Evolutionary conservation across 2,113 vertebrate species (phyloP).

Genomic region (Silurus glanis): DNA sequence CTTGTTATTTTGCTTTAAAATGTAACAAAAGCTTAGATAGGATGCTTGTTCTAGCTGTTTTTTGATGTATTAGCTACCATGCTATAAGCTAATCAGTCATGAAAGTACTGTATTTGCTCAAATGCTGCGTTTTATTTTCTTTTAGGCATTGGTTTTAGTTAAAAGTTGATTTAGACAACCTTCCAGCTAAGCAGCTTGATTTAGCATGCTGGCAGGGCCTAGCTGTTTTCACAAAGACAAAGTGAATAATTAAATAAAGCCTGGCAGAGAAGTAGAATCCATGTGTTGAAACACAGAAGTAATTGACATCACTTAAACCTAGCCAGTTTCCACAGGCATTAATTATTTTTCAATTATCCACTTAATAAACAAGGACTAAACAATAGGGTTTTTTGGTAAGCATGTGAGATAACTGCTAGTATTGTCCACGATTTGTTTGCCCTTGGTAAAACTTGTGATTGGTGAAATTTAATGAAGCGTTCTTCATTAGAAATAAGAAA

Average conservation of each 20-base stretch:
- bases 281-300: neutral
- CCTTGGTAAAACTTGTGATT: neutral
- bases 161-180: neutral
- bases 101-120: neutral
- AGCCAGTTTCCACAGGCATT: neutral
- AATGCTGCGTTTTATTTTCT: neutral
- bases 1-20: no score
- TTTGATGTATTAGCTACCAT: neutral
- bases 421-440: neutral
- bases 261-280: neutral
- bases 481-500: neutral
- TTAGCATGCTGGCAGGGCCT: neutral
- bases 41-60: neutral
- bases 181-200: neutral
- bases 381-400: neutral
- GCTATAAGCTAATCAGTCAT: neutral
- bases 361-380: neutral
- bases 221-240: neutral
- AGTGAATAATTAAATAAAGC: neutral
- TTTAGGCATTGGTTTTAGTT: neutral
- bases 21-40: neutral
- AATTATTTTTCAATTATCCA: neutral
- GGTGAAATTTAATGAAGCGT: neutral
- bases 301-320: neutral
- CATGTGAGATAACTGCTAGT: neutral